Evolutionary conservation across 2,113 vertebrate genomes (phyloP).

Genomic region (Fulmarus glacialis): DNA sequence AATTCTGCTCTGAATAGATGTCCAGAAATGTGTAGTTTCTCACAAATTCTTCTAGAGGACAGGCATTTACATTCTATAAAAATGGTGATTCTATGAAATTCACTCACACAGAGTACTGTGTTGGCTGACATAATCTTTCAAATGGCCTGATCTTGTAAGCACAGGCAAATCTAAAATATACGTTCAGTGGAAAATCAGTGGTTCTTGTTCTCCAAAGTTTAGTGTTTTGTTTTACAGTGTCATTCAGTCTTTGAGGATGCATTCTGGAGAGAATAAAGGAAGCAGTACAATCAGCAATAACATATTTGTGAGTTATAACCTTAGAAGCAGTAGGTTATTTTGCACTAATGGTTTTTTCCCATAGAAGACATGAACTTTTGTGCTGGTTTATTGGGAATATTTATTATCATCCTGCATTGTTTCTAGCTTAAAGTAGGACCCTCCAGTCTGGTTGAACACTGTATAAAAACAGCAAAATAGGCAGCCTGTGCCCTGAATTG

Average conservation of each 20-base stretch:
- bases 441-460: background rate
- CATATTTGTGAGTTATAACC: background rate
- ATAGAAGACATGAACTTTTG: background rate
- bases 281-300: background rate
- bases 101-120: background rate
- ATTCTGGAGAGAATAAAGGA: background rate
- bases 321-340: background rate
- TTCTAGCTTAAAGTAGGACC: background rate
- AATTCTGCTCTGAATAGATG: background rate
- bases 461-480: background rate
- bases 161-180: background rate
- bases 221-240: background rate
- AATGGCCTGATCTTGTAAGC: background rate
- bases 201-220: background rate
- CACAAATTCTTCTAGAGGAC: background rate
- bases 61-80: background rate
- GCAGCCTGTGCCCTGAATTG: background rate
- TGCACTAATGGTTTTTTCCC: background rate
- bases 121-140: background rate
- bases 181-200: background rate
- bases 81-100: background rate
- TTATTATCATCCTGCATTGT: background rate
- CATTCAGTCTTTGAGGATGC: background rate
- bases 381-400: background rate
- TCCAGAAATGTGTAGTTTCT: background rate